Evolutionary conservation across 2,797 vertebrate genomes (phyloP).

Genomic region (Simalia tracyae): DNA sequence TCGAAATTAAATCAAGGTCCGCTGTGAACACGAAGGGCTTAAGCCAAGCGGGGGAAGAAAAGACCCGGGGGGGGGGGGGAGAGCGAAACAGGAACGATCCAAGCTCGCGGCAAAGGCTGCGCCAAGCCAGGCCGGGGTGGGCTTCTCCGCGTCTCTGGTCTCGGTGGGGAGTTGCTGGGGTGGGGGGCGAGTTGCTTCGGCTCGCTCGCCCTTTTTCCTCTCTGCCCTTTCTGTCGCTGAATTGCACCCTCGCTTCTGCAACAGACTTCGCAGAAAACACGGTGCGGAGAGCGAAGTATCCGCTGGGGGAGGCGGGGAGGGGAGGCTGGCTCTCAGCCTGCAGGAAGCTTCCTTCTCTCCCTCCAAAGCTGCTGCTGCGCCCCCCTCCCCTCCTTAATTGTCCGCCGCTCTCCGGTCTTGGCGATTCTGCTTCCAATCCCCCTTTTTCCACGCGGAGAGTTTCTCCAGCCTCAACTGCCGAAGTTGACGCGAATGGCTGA

Average conservation of each 20-base stretch:
- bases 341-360: not conserved
- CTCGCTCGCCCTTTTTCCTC: not conserved
- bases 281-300: not conserved
- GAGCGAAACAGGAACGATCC: not conserved
- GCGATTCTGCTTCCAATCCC: not conserved
- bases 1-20: conserved; percentile 44
- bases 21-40: conserved; percentile 43
- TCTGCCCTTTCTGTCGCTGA: not conserved
- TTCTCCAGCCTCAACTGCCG: not conserved
- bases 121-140: not conserved
- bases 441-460: not conserved
- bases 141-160: not conserved
- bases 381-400: not conserved
- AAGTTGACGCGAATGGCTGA: not conserved
- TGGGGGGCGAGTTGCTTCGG: not conserved
- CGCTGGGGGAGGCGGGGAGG: not conserved
- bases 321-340: not conserved
- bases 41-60: not conserved
- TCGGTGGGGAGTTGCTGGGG: not conserved
- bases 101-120: not conserved
- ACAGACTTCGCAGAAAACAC: not conserved
- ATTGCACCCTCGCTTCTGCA: not conserved
- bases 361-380: not conserved
- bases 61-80: not conserved
- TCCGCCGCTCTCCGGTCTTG: not conserved